phyloP scores from a whole-genome alignment of 2,113 vertebrate genomes.

The Trematocara marginatum region DNA sequence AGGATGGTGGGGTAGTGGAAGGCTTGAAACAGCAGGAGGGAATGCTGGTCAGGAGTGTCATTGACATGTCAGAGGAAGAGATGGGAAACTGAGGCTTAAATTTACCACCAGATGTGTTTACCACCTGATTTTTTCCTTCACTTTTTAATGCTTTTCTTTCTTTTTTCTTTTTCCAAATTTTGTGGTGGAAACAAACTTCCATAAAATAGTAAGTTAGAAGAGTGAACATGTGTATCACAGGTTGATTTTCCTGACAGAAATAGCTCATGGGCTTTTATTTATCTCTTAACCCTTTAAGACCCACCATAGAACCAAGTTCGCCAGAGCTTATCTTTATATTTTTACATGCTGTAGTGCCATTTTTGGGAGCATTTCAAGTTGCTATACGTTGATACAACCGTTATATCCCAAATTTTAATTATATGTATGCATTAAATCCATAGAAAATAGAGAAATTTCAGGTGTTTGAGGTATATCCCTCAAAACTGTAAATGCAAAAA shows the following conservation, averaged over 20 bases:
- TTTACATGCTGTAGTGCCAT: neutral
- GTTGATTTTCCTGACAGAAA: neutral
- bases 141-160: neutral
- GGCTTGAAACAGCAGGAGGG: neutral
- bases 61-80: neutral
- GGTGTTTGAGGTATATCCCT: neutral
- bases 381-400: neutral
- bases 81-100: neutral
- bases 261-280: neutral
- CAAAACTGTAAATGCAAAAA: neutral
- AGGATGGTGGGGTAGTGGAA: neutral
- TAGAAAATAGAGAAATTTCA: neutral
- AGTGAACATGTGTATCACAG: neutral
- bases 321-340: neutral
- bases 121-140: neutral
- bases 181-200: neutral
- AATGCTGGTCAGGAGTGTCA: neutral
- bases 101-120: neutral
- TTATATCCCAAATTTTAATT: neutral
- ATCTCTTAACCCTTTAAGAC: neutral
- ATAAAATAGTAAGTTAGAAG: neutral
- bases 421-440: neutral
- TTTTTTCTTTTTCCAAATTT: neutral
- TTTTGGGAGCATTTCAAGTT: neutral
- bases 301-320: neutral